phyloP scores from a whole-genome alignment of 2,888 invertebrate species.

The Calephelis perditalis region DNA sequence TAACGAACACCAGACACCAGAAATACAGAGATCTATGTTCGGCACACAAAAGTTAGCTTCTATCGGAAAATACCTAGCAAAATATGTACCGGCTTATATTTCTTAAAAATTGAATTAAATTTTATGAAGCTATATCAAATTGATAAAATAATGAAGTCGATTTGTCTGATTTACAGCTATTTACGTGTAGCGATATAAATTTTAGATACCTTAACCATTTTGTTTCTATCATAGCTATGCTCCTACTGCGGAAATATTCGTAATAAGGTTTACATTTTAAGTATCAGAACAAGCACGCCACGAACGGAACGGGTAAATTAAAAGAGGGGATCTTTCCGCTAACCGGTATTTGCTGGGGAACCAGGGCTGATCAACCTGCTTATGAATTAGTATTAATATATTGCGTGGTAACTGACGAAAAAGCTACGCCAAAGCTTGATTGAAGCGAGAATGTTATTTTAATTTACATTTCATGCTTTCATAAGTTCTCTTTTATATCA shows the following conservation, averaged over 20 bases:
- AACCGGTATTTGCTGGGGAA: constrained; percentile 1
- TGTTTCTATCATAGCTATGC: not conserved
- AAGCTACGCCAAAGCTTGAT: not conserved
- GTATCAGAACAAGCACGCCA: not conserved
- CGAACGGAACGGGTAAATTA: constrained; percentile 3
- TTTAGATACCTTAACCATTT: too few relatives aligned
- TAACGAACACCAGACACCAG: too few relatives aligned
- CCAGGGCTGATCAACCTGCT: constrained; percentile 1
- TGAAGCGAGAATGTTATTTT: not conserved
- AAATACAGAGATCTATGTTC: too few relatives aligned
- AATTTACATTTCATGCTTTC: not conserved
- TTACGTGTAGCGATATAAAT: too few relatives aligned
- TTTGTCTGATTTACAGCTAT: too few relatives aligned
- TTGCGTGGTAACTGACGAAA: constrained; percentile 6
- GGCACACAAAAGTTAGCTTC: too few relatives aligned
- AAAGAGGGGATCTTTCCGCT: constrained; percentile 1
- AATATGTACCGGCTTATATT: too few relatives aligned
- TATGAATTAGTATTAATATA: constrained; percentile 3
- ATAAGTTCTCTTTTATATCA: not conserved
- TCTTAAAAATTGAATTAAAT: too few relatives aligned
- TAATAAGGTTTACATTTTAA: constrained; percentile 1
- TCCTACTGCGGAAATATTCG: not conserved
- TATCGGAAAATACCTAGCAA: too few relatives aligned
- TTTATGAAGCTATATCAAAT: too few relatives aligned
- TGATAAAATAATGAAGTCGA: too few relatives aligned